Evolutionary conservation across 2,888 invertebrate species (phyloP).

Genomic region (Schizotus pectinicornis): DNA sequence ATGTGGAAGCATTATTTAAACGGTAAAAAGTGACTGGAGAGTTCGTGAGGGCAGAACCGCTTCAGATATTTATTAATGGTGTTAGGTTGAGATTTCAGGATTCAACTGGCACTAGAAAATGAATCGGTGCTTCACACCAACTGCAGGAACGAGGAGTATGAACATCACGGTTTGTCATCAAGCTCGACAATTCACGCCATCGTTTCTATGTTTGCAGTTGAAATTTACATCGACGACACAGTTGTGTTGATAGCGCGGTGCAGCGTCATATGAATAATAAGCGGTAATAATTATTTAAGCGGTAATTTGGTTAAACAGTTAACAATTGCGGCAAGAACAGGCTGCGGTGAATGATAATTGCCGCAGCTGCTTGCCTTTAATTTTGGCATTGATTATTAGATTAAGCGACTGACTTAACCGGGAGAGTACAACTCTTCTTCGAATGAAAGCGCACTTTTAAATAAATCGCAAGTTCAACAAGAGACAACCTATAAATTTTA

Average conservation of each 20-base stretch:
- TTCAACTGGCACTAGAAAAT: slow-evolving; percentile 9
- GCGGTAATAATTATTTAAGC: too few relatives aligned
- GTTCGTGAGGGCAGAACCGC: slow-evolving; percentile 12
- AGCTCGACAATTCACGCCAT: slow-evolving; percentile 19
- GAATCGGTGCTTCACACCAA: slow-evolving; percentile 15
- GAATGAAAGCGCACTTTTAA: too few relatives aligned
- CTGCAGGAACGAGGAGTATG: slow-evolving; percentile 7
- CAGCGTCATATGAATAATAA: too few relatives aligned
- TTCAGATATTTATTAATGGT: slow-evolving; percentile 26
- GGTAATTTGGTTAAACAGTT: too few relatives aligned
- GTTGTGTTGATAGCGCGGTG: slow-evolving; percentile 1
- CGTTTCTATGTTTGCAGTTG: slow-evolving; percentile 15
- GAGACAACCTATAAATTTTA: too few relatives aligned
- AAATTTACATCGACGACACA: slow-evolving; percentile 11
- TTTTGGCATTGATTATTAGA: too few relatives aligned
- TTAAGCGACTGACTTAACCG: too few relatives aligned
- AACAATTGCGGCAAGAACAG: too few relatives aligned
- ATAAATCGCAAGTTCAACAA: too few relatives aligned
- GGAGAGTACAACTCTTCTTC: too few relatives aligned
- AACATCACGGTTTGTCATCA: slow-evolving; percentile 13
- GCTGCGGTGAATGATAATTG: too few relatives aligned
- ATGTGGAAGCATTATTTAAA: slow-evolving; percentile 18
- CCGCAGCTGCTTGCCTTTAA: too few relatives aligned
- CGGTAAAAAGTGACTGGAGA: slow-evolving; percentile 17
- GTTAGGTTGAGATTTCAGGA: slow-evolving; percentile 19